Evolutionary conservation across 2,797 vertebrate genomes (phyloP), one percentile per base, ranked within the genome.

Genomic region (Premnoplex brunnescens): DNA sequence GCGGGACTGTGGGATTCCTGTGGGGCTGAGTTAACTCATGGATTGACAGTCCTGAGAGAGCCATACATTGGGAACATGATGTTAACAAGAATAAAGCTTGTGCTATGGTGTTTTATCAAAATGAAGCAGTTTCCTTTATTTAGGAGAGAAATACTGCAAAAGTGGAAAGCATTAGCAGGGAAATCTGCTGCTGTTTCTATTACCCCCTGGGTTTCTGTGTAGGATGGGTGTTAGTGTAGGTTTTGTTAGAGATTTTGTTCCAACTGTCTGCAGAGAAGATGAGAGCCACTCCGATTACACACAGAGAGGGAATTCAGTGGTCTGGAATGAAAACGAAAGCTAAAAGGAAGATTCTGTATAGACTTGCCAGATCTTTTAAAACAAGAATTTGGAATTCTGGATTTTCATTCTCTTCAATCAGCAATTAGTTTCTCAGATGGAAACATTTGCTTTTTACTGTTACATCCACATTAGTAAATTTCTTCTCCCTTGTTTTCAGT

Each of bases 401-500:
- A 13, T 51, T 73, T 83, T 58, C 2, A 12, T 37, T 60, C 86
- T 79, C 32, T 71, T 58, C 30, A 78, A 5, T 23, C 41, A 68
- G 39, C 71, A 69, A 0, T 30, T 34, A 9, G 9, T 36, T 62
- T 74, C 51, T 52, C 58, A n/a, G 30, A 30, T 23, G 34, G 37
- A 66, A 80, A 44, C 32, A 3, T 28, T 56, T 5, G 2, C 13
- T 58, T n/a, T 59, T 62, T 87, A 51, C 77, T 75, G 43, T 71
- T 17, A 13, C 0, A 8, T 0, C 17, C n/a, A 10, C 1, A 7
- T 6, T 1, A 28, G 24, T 89, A 14, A 91, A 39, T 51, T 36
- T 11, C 39, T 69, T 95, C 28, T 92, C 30, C 88, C 36, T 96
- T 94, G 85, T 75, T 95, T 97, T 36, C 97, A 99, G 99, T 99